Conservation (phyloP, 1,140 invertebrate genomes). For the Lethrus apterus region DNA sequence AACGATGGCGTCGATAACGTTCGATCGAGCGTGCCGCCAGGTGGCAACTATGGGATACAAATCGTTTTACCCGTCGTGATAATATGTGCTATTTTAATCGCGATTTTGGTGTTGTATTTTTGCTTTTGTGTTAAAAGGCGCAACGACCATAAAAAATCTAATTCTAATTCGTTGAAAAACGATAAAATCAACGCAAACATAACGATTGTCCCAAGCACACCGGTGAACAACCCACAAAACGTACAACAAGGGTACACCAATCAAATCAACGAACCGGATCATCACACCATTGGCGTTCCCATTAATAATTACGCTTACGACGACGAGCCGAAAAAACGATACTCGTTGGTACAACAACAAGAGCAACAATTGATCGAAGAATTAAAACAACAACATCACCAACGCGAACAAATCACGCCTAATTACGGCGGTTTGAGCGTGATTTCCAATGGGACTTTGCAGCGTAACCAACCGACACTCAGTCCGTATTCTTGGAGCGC, state of each 20-base stretch:
- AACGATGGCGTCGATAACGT: conserved; percentile 23
- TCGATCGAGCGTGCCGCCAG: background rate
- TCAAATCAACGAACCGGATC: conserved; percentile 31
- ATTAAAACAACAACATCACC: conserved; percentile 36
- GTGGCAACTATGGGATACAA: conserved; percentile 30
- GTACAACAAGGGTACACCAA: conserved; percentile 28
- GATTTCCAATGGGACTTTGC: conserved; percentile 40
- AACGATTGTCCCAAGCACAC: conserved; percentile 38
- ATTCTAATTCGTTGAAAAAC: conserved; percentile 28
- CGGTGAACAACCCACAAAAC: conserved; percentile 26
- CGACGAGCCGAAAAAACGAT: conserved; percentile 44
- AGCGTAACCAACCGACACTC: conserved; percentile 41
- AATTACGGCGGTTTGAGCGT: conserved; percentile 37
- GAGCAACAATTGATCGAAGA: conserved; percentile 41
- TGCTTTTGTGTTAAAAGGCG: conserved; percentile 42
- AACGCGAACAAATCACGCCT: conserved; percentile 29
- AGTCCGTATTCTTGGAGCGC: conserved; percentile 52
- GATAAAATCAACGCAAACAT: conserved; percentile 37
- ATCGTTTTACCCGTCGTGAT: conserved; percentile 41
- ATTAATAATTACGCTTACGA: conserved; percentile 37
- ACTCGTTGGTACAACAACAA: conserved; percentile 43
- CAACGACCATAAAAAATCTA: conserved; percentile 28
- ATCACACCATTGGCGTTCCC: conserved; percentile 40
- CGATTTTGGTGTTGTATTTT: conserved; percentile 42
- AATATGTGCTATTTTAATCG: conserved; percentile 40